phyloP scores from a whole-genome alignment of 23 tunicate genomes.

The Phallusia fumigata region DNA sequence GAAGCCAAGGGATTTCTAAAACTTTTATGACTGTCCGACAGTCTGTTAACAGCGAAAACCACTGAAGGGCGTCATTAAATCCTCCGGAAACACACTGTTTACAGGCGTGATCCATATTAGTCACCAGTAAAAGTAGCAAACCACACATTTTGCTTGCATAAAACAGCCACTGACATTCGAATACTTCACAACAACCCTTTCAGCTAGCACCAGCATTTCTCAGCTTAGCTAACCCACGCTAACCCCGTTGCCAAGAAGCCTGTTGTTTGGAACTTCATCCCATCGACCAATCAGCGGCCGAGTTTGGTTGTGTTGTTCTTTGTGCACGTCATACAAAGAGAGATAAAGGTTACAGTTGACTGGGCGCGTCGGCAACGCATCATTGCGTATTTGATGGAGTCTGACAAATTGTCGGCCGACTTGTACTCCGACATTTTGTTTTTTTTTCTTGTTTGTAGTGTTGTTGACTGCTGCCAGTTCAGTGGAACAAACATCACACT shows the following conservation, averaged over 20 bases:
- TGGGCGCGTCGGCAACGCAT: conserved; percentile 14
- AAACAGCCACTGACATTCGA: not conserved
- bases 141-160: not conserved
- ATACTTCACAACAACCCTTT: not conserved
- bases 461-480: too few relatives aligned
- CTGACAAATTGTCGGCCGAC: not conserved
- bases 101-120: not conserved
- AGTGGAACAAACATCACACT: too few relatives aligned
- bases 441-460: not conserved
- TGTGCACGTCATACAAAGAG: conserved; percentile 15
- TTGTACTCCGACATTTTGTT: not conserved
- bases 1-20: not conserved
- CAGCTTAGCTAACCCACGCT: conserved; percentile 9
- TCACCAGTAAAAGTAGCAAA: not conserved
- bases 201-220: too few relatives aligned
- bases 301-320: conserved; percentile 2
- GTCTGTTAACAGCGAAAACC: not conserved
- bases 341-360: conserved; percentile 7
- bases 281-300: conserved; percentile 18
- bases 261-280: too few relatives aligned
- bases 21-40: not conserved
- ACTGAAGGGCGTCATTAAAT: conserved; percentile 2
- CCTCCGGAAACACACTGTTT: not conserved
- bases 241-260: conserved; percentile 15
- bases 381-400: conserved; percentile 2